Evolutionary conservation across 2,888 invertebrate genomes (phyloP).

Genomic region (Scaptomyza caliginosa): DNA sequence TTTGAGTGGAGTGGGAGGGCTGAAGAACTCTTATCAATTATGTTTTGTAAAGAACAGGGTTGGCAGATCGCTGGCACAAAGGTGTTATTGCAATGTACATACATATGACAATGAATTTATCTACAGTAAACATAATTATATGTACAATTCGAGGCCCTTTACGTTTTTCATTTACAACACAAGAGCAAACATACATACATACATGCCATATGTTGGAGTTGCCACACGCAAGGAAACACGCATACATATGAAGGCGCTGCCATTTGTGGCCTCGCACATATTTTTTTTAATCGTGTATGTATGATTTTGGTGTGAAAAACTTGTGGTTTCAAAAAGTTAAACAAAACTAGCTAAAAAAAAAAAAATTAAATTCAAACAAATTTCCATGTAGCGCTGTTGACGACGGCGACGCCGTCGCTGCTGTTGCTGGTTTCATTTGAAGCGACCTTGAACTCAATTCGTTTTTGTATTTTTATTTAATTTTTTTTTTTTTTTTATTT

Average conservation of each 20-base stretch:
- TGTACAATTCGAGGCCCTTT: conserved; percentile 41
- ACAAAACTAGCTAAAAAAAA: conserved; percentile 29
- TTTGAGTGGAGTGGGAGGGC: neutral
- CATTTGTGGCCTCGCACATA: conserved; percentile 66
- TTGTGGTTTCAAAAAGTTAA: conserved; percentile 56
- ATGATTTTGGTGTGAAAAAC: conserved; percentile 68
- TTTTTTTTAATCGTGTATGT: conserved; percentile 42
- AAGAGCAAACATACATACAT: conserved; percentile 10
- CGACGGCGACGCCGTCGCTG: conserved; percentile 32
- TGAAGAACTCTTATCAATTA: conserved; percentile 62
- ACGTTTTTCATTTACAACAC: conserved; percentile 41
- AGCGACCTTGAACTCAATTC: conserved; percentile 80
- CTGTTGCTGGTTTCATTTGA: conserved; percentile 66
- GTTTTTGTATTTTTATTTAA: conserved; percentile 31
- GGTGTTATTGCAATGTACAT: conserved; percentile 31
- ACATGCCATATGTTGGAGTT: conserved; percentile 71
- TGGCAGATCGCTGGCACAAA: conserved; percentile 27
- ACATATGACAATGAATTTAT: conserved; percentile 1
- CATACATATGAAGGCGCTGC: conserved; percentile 26
- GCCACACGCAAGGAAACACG: conserved; percentile 70
- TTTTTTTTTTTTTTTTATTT: conserved; percentile 19
- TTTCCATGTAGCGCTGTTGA: conserved; percentile 40
- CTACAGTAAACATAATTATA: neutral
- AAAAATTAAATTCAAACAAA: conserved; percentile 42
- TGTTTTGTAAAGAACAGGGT: conserved; percentile 47